Percentiles rank a stretch among this genome's conserved stretches.
Conservation (phyloP, 2,797 vertebrate genomes). For the Limnodromus scolopaceus region DNA sequence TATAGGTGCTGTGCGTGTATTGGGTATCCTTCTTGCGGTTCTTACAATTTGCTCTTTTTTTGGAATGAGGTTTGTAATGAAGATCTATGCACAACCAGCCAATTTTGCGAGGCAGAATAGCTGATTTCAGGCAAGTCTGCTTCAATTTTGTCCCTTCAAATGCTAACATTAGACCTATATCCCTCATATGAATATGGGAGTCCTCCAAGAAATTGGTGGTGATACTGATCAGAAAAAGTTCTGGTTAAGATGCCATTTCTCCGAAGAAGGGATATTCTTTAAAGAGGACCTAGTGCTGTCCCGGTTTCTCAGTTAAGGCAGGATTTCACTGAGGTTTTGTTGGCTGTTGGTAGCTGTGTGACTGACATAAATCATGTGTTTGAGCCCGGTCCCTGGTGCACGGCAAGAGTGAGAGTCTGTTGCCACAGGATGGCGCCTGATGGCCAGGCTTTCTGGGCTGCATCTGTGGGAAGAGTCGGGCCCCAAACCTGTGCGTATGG, state of each 20-base stretch:
- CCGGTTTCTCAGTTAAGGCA: neutral
- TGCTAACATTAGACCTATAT: no score
- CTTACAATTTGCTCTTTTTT: neutral
- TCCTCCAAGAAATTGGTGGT: neutral
- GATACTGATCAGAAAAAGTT: neutral
- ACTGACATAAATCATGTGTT: neutral
- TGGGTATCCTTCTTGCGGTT: neutral
- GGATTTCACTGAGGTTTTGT: neutral
- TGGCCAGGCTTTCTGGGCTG: neutral
- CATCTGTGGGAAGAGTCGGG: neutral
- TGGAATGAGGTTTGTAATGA: fast-evolving
- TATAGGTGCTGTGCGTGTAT: fast-evolving
- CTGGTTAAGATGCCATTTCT: neutral
- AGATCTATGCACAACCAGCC: neutral
- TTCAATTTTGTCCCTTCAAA: neutral
- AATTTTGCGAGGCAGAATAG: neutral
- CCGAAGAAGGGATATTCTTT: neutral
- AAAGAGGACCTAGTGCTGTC: neutral
- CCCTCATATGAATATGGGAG: neutral
- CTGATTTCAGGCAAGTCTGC: neutral
- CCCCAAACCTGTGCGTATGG: fast-evolving
- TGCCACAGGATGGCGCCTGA: conserved; percentile 24
- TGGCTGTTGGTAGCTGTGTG: neutral
- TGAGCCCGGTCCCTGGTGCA: neutral
- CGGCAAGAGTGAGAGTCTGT: fast-evolving